A percentile compares a stretch with the other conserved stretches of the same genome.
These are phyloP conservation scores for Drosophila tropicalis DNA, from an alignment of 1,140 invertebrate genomes.

Conservation along the genomic window DNA sequence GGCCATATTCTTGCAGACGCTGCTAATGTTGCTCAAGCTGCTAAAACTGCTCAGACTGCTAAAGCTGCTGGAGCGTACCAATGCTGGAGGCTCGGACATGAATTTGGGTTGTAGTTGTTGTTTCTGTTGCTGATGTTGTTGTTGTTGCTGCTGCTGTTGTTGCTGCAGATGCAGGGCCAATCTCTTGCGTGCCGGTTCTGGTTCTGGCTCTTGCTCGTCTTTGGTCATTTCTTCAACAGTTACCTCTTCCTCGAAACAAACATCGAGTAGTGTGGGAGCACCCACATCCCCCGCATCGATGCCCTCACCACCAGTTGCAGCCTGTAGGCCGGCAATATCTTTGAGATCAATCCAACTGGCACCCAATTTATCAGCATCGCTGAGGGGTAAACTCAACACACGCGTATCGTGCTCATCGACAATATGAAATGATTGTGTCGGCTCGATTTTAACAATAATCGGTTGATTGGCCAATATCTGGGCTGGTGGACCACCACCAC, in stretches of 20 bases:
- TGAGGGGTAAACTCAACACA: conserved; percentile 71
- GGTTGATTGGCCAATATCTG: conserved; percentile 68
- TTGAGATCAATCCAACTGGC: conserved; percentile 82
- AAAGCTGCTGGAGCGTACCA: conserved; percentile 66
- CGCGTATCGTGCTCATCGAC: conserved; percentile 77
- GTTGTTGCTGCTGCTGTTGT: conserved; percentile 40
- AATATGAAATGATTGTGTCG: conserved; percentile 76
- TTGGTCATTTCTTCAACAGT: conserved; percentile 41
- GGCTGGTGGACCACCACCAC: conserved; percentile 42
- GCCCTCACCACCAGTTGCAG: conserved; percentile 28
- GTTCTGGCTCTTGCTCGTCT: conserved; percentile 33
- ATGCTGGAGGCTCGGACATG: conserved; percentile 62
- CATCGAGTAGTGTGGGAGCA: conserved; percentile 69
- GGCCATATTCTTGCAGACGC: conserved; percentile 53
- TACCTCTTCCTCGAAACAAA: conserved; percentile 72
- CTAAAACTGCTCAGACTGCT: conserved; percentile 64
- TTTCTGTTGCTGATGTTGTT: conserved; percentile 43
- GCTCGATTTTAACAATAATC: conserved; percentile 80
- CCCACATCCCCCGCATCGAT: conserved; percentile 11
- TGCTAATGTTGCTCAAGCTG: conserved; percentile 55
- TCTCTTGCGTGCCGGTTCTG: conserved; percentile 59
- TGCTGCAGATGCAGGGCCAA: conserved; percentile 47
- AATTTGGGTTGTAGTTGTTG: conserved; percentile 50
- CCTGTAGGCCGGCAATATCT: conserved; percentile 75
- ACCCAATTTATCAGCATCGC: conserved; percentile 72